phyloP scores from a whole-genome alignment of 2,888 invertebrate genomes.

The Drosophila meridiana region DNA sequence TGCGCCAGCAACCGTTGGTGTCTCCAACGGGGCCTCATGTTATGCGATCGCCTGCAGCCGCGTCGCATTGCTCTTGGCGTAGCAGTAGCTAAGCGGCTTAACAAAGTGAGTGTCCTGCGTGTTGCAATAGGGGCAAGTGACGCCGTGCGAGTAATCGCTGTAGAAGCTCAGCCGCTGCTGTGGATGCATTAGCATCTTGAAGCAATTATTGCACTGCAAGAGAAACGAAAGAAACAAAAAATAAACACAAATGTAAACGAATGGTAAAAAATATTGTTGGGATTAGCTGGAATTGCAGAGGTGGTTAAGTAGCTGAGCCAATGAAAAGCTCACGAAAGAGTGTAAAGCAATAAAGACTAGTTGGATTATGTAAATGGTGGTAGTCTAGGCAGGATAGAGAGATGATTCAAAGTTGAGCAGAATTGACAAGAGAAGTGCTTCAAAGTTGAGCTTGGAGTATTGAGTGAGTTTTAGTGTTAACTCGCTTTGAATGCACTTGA shows the following conservation, averaged over 20 bases:
- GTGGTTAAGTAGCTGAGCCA: neutral
- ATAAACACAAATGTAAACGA: neutral
- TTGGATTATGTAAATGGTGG: neutral
- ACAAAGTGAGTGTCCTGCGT: constrained; percentile 97
- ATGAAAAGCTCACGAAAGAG: neutral
- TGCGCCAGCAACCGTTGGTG: constrained; percentile 82
- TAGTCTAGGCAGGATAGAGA: neutral
- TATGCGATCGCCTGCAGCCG: constrained; percentile 93
- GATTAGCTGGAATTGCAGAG: neutral
- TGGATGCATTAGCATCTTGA: constrained; percentile 93
- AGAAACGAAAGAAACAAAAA: neutral
- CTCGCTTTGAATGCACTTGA: no score
- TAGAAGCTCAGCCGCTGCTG: constrained; percentile 95
- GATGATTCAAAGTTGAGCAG: neutral
- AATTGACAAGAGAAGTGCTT: neutral
- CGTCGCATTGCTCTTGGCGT: constrained; percentile 90
- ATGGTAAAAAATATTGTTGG: neutral
- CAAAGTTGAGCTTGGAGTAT: neutral
- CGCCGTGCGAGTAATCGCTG: constrained; percentile 97
- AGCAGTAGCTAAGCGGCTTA: constrained; percentile 94
- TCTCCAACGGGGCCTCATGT: constrained; percentile 91
- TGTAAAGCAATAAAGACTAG: neutral
- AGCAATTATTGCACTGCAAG: constrained; percentile 95
- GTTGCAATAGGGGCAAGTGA: constrained; percentile 96
- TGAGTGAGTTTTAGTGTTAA: no score